A percentile compares a stretch with the other conserved stretches of the same genome.
Conservation (phyloP, 2,113 vertebrate species). For the Patagioenas fasciata region DNA sequence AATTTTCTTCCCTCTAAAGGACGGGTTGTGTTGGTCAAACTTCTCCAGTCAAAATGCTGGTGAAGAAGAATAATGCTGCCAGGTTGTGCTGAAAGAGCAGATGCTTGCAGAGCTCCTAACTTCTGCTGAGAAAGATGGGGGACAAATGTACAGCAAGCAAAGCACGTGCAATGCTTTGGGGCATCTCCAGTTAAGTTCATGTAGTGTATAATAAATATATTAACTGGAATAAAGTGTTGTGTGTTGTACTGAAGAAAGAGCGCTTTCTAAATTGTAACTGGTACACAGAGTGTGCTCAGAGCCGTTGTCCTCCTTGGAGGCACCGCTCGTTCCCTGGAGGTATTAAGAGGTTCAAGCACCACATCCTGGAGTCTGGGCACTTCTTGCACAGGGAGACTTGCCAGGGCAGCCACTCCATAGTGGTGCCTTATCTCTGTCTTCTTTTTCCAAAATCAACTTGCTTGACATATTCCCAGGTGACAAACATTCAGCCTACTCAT, state of each 20-base stretch:
- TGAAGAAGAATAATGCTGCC: background rate
- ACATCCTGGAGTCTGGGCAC: background rate
- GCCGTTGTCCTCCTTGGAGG: background rate
- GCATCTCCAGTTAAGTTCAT: background rate
- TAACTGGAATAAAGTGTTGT: background rate
- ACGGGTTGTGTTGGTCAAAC: background rate
- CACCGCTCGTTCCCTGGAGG: background rate
- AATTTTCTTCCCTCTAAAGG: background rate
- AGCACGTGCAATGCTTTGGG: background rate
- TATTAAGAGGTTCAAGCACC: background rate
- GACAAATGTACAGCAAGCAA: background rate
- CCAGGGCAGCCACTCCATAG: background rate
- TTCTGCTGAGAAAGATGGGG: background rate
- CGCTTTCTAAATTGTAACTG: background rate
- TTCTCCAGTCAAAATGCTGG: background rate
- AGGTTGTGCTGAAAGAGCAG: background rate
- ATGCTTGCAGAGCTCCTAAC: background rate
- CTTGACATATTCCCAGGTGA: background rate
- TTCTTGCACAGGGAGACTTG: background rate
- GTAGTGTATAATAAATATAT: background rate
- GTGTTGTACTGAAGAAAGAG: background rate
- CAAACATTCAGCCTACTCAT: background rate
- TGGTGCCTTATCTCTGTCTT: background rate
- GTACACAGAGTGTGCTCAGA: background rate
- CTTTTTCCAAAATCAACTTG: background rate